Base-by-base conservation (phyloP, 2,113 vertebrate species). In the Sardina pilchardus region DNA sequence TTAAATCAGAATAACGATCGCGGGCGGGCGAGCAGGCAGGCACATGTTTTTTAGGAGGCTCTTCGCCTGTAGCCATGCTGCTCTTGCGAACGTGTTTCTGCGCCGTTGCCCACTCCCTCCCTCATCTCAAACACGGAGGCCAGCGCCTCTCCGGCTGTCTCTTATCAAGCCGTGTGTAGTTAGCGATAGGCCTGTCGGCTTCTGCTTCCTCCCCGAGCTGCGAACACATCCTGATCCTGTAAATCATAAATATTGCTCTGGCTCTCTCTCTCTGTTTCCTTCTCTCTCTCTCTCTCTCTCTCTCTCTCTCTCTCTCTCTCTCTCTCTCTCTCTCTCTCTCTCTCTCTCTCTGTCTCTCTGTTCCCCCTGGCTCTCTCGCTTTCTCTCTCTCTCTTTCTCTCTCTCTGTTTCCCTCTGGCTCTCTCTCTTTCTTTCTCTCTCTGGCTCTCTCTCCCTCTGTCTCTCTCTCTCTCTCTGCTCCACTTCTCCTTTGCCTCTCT, bases 191-290 rank as follows among this genome's bases (percentile, higher is more conserved):
- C 47, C 87, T 85, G 87, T 91, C 88, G 82, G 87, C 85, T 87
- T 85, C 14, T 85, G 88, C 43, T 59, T 89, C 85, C 90, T 92
- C 87, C 89, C 85, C 87, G 89, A 82, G 84, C 85, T 91, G 87
- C 90, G 17, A 82, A 87, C 42, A 90, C 90, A 93, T 94, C 92
- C 93, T 85, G 88, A 83, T 87, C 71, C 86, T 89, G 90, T 93
- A 94, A 93, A 94, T 91, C 89, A 86, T 82, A 80, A 78, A 88
- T 90, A 87, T 90, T 87, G 85, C 81, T 86, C 88, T 16, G 30
- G 85, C 85, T 82, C 30, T 16, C 71, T 78, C 67, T 14, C 71
- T 36, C 10, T 34, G 3, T 30, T n/a, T n/a, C n/a, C n/a, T n/a
- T n/a, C 34, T 75, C 71, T 34, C 26, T 9, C 56, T 21, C 14